Base-by-base conservation (phyloP, 2,797 vertebrate genomes). In the Falco concolor region DNA sequence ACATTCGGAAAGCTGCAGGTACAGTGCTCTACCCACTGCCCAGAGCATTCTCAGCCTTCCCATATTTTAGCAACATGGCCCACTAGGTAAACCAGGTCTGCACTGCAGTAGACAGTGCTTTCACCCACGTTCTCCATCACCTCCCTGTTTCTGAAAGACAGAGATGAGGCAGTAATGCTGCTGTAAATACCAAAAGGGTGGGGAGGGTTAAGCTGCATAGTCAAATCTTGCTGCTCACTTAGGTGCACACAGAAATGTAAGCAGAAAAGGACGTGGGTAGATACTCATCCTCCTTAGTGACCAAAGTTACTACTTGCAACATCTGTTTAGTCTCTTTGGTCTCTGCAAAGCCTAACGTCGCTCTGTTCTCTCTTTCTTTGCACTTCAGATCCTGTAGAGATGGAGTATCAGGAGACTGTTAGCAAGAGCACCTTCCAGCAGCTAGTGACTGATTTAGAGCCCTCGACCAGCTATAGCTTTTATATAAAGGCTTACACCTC, bases 401-500 rank as follows among this genome's bases (percentile, higher is more conserved):
- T 99, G 98, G 99, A 99, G 95, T 99, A 99, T 30, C 99, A 99
- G 98, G 99, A 99, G 96, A 99, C 99, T 3, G 99, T 99, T 83
- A 99, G 99, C 97, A 99, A 99, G 97, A 98, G 98, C 96, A 99
- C 99, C 13, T 98, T 99, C 80, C 99, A 99, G 98, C 99, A 99
- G 95, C 97, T 99, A 36, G 99, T 99, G 95, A 98, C 98, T 47
- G 99, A 99, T 96, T 98, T 99, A 72, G 99, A 99, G 96, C 99
- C 99, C 50, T 99, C 99, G 22, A 99, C 99, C 18, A 98, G 98
- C 97, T 99, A 99, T 95, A 99, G 98, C 95, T 99, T 99, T 98
- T 99, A 99, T 25, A 98, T 99, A 89, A 99, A 99, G 97, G 99
- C 99, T 84, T 99, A 99, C 96, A 99, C 99, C 0, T 99, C 99